Evolutionary conservation across 1,140 invertebrate genomes (phyloP), one percentile per base, ranked within the genome.

Genomic region (Caenorhabditis briggsae): DNA sequence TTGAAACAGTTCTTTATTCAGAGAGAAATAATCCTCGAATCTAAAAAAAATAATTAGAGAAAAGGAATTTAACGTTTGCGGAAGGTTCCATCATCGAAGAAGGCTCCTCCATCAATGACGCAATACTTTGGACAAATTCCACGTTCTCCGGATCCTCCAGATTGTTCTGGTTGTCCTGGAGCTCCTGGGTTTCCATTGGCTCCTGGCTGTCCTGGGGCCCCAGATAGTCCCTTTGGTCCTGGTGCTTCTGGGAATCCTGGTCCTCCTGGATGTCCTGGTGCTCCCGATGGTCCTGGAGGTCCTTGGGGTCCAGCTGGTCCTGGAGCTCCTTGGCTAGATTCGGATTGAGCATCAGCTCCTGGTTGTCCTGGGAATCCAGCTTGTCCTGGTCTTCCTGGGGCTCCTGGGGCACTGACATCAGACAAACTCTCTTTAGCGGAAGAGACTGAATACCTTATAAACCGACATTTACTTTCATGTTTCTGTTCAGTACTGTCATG

Each of bases 311-410:
- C 59, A 65, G 61, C 83, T 78, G 23, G 18, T 74, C 64, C 56
- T 55, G 85, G 64, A 16, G 86, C 78, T 82, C 84, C 58, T 43
- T 70, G 65, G 48, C 25, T 86, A 56, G 55, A 48, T 61, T 82
- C n/a, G 16, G 61, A 85, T 78, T 85, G 61, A 78, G 78, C 87
- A 70, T 61, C 50, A 23, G 83, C 65, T 65, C 87, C 87, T 46
- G 41, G 56, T 0, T 61, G 82, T 87, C 88, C 88, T 23, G 88
- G 88, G 16, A 64, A 16, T 84, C 88, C 88, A 25, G 82, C 50
- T 48, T 56, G 82, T 86, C 87, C 87, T 33, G 84, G 87, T 12
- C 20, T 23, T 86, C 87, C 87, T 65, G 87, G 82, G 25, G 84
- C 78, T 83, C 87, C 87, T 18, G 74, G 50, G 5, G 56, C 20